These are phyloP conservation scores for Alauda arvensis DNA, from an alignment of 2,797 vertebrate genomes.

Conservation along the genomic window DNA sequence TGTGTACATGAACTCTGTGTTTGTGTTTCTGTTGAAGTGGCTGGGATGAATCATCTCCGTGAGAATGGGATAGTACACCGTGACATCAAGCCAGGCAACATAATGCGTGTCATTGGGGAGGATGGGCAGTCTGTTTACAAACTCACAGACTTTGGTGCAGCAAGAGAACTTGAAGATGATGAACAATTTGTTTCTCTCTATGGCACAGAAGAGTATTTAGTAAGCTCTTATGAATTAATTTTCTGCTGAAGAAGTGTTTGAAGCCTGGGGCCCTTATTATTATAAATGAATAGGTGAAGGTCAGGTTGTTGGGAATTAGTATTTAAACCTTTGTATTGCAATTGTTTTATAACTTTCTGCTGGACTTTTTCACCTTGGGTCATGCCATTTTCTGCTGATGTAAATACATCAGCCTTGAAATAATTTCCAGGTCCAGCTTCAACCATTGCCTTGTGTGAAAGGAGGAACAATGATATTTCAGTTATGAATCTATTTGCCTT, in stretches of 20 bases:
- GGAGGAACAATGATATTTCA: neutral
- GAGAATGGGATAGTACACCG: slow-evolving; percentile 96
- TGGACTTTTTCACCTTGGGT: neutral
- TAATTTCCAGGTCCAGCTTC: neutral
- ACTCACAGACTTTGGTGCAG: slow-evolving; percentile 94
- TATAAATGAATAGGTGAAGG: neutral
- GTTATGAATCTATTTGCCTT: neutral
- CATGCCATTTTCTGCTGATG: neutral
- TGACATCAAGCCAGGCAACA: slow-evolving; percentile 97
- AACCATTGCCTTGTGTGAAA: neutral
- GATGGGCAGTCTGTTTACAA: slow-evolving; percentile 95
- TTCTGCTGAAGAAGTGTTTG: neutral
- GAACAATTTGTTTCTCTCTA: slow-evolving; percentile 97
- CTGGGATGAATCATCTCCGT: slow-evolving; percentile 96
- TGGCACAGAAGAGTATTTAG: slow-evolving; percentile 92
- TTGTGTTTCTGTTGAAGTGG: slow-evolving; percentile 75
- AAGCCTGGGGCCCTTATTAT: neutral
- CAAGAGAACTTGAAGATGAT: slow-evolving; percentile 93
- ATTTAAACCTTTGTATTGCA: neutral
- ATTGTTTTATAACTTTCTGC: neutral
- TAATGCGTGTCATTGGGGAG: slow-evolving; percentile 95
- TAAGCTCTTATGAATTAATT: slow-evolving; percentile 57
- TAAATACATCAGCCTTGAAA: neutral
- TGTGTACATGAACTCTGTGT: neutral
- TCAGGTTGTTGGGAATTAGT: neutral